A percentile compares a stretch with the other conserved stretches of the same genome.
phyloP scores from a whole-genome alignment of 2,888 invertebrate genomes.

The Diloba caeruleocephala region DNA sequence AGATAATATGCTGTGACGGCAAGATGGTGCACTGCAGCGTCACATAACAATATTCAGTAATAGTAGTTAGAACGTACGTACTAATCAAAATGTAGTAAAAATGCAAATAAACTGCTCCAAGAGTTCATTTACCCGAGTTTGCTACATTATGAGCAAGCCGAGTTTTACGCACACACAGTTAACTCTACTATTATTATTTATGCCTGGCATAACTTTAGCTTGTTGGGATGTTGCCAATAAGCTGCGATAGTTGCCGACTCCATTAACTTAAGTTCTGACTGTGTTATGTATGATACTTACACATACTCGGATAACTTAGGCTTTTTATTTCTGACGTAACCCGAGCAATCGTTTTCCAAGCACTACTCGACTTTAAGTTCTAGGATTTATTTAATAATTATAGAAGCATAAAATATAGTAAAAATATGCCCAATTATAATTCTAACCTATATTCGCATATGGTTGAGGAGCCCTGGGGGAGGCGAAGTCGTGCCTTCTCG shows the following conservation, averaged over 20 bases:
- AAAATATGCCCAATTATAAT: too few species aligned
- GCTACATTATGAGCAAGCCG: constrained; percentile 8
- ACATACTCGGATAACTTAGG: constrained; percentile 2
- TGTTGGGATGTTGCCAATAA: constrained; percentile 37
- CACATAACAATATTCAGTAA: background rate
- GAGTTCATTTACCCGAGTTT: constrained; percentile 16
- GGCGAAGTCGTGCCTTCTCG: too few species aligned
- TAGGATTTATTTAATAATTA: too few species aligned
- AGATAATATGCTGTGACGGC: too few species aligned
- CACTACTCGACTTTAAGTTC: too few species aligned
- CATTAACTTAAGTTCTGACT: constrained; percentile 23
- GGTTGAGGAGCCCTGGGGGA: too few species aligned
- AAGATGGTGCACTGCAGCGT: too few species aligned
- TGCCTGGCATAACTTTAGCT: constrained; percentile 23
- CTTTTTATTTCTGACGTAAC: too few species aligned
- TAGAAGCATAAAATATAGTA: too few species aligned
- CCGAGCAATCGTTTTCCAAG: too few species aligned
- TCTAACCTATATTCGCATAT: too few species aligned
- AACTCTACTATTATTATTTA: constrained; percentile 37
- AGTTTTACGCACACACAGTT: constrained; percentile 22
- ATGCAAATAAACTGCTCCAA: constrained; percentile 17
- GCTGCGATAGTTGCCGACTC: constrained; percentile 8
- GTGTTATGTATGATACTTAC: background rate
- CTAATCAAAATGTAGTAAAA: constrained; percentile 35
- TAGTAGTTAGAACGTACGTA: constrained; percentile 2